Base-by-base conservation (phyloP, 2,888 invertebrate genomes). In the Sepiola atlantica region DNA sequence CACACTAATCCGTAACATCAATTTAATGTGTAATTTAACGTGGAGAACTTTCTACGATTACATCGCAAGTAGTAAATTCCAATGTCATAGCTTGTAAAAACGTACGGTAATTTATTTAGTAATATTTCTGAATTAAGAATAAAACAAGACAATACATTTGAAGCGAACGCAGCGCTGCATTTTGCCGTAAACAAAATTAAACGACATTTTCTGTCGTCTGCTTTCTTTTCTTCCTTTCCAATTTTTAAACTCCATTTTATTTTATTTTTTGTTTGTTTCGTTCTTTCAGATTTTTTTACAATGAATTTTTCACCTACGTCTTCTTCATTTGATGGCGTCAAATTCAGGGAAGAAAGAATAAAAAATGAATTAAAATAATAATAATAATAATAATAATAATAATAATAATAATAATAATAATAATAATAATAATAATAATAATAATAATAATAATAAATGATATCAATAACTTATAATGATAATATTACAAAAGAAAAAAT, bases 171-270 rank as follows among this genome's bases (percentile, higher is more conserved):
- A 28, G 77, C 77, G 14, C 77, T 14, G 77, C 28, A 77, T 77
- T 77, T n/a, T 77, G 77, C 77, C 77, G 77, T 77, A 77, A 77
- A 77, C 77, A 77, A 77, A 77, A 77, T 77, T 28, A 77, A 77
- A 77, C n/a, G n/a, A 28, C 28, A n/a, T 24, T 12, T 77, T 77
- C 77, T 6, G 10, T 77, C 28, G 10, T 77, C 10, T 28, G 8
- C n/a, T 28, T 77, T 28, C 14, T 77, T 28, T 77, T 77, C 21
- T 24, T 77, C 1, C 12, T n/a, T 45, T 45, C 8, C 45, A 45
- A 45, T 45, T 45, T 45, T 45, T 45, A 45, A 45, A 45, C 45
- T 45, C 45, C 45, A 45, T 45, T 45, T 45, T 45, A 45, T 45
- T 45, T 4, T 4, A 45, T 45, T 45, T 45, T 45, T 45, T 8